Evolutionary conservation across 2,113 vertebrate species (phyloP).

Genomic region (Helogale parvula): DNA sequence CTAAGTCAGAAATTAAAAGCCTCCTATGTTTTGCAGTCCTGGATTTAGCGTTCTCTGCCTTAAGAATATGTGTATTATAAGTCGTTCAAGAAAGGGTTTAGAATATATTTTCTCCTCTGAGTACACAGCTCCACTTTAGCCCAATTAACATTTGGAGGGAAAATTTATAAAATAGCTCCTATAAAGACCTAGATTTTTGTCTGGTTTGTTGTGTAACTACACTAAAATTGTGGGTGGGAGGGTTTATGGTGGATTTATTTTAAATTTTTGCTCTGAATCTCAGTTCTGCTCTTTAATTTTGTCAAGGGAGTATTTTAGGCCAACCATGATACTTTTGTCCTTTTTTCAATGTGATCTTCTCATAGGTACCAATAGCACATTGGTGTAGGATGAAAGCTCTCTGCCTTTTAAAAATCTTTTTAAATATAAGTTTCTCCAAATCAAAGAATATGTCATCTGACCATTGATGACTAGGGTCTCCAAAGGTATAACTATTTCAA

Average conservation of each 20-base stretch:
- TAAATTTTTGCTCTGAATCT: constrained; percentile 25
- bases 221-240: not conserved
- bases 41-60: not conserved
- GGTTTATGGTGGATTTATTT: not conserved
- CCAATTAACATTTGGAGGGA: not conserved
- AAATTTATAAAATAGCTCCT: not conserved
- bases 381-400: not conserved
- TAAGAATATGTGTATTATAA: not conserved
- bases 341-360: not conserved
- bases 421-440: not conserved
- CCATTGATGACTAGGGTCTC: not conserved
- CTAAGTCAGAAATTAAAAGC: not conserved
- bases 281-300: constrained; percentile 25
- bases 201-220: not conserved
- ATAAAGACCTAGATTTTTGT: not conserved
- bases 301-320: not conserved
- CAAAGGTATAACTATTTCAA: not conserved
- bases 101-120: not conserved
- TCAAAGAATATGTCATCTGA: not conserved
- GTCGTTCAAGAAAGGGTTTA: not conserved
- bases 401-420: not conserved
- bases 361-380: not conserved
- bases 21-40: not conserved
- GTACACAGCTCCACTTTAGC: not conserved
- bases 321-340: not conserved